Evolutionary conservation across 1,140 invertebrate species (phyloP), one percentile per base, ranked within the genome.

Genomic region (Hypothenemus hampei): DNA sequence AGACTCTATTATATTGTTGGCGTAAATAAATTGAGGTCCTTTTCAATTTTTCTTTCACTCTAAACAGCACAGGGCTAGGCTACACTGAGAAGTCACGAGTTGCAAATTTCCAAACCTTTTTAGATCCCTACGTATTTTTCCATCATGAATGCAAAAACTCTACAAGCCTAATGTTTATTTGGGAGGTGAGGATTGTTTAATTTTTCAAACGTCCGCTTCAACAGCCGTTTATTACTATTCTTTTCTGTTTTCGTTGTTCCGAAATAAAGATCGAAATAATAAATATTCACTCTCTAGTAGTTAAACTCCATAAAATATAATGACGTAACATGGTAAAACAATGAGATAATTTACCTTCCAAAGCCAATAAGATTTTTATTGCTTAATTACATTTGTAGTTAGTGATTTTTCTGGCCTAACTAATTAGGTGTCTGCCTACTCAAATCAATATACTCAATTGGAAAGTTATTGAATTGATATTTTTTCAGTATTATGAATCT

Each of bases 261-360:
- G 22, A 43, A 43, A 20, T 43, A 43, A 43, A 43, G 19, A 21
- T 22, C 10, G 40, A 8, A 43, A 43, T 16, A 2, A 16, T 6
- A 43, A 43, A 21, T 21, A 43, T 21, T 10, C 40, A 16, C 3
- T 7, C 22, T 43, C 21, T 8, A 3, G n/a, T 23, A 22, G 16
- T 2, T 29, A 43, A 43, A 20, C 40, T 22, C 19, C 18, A 43
- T 43, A 43, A 43, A 43, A 43, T 20, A 43, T n/a, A n/a, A n/a
- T n/a, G n/a, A n/a, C n/a, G n/a, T n/a, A n/a, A n/a, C n/a, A n/a
- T n/a, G n/a, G n/a, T n/a, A n/a, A n/a, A n/a, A n/a, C n/a, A 37
- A 16, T 37, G 7, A 7, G 8, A 37, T 16, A 37, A 15, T 2
- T 37, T 37, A 37, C 18, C 7, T 37, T 37, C 8, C 35, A 1